Conservation (phyloP, 1,140 invertebrate genomes). For the Pseudomyrmex pallidus region DNA sequence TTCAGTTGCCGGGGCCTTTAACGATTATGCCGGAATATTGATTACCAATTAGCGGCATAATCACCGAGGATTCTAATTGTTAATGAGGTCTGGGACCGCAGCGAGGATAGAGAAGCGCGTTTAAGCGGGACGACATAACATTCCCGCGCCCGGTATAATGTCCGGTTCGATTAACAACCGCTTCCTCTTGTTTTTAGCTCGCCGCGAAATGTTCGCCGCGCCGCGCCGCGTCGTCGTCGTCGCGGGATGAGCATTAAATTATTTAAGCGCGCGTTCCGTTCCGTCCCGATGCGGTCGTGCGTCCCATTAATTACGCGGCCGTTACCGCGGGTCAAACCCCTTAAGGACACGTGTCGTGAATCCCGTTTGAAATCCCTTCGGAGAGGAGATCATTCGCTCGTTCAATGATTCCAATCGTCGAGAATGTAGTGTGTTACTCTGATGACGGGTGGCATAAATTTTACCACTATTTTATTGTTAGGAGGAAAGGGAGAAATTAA, state of each 20-base stretch:
- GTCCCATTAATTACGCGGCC: constrained; percentile 11
- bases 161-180: constrained; percentile 46
- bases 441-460: background rate
- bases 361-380: constrained; percentile 9
- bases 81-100: constrained; percentile 53
- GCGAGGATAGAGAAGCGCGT: background rate
- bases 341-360: constrained; percentile 41
- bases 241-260: constrained; percentile 19
- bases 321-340: constrained; percentile 29
- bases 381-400: background rate
- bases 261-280: constrained; percentile 23
- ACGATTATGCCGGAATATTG: constrained; percentile 72
- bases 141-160: constrained; percentile 18
- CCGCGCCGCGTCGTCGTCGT: background rate
- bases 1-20: constrained; percentile 55
- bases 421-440: background rate
- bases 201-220: background rate
- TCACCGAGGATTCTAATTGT: constrained; percentile 71
- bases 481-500: background rate
- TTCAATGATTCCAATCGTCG: constrained; percentile 10
- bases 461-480: background rate
- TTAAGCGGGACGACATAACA: constrained; percentile 1
- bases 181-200: constrained; percentile 50
- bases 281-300: background rate
- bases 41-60: constrained; percentile 75